Base-by-base conservation (phyloP, 2,888 invertebrate species). In the Esperia sulphurella region DNA sequence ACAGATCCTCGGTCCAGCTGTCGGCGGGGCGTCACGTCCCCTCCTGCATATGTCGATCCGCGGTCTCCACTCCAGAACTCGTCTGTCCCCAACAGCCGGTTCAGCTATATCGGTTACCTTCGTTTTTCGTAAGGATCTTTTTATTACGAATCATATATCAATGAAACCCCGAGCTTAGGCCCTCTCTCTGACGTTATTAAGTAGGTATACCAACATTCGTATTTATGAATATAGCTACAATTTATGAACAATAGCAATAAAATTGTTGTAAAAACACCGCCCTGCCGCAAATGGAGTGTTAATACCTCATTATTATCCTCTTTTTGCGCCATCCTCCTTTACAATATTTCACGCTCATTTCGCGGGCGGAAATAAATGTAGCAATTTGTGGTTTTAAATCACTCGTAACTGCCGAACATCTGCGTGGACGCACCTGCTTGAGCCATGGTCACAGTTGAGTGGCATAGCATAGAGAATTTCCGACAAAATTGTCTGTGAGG, bases 381-480 rank as follows among this genome's bases (percentile, higher is more conserved):
- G 59, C 65, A 72, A 76, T 81, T 81, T 80, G 80, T 61, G 77
- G 80, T 73, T 74, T 73, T 70, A 75, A 79, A 78, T 75, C 71
- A 74, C 65, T 65, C 53, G 54, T 43, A 51, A 60, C 52, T 60
- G 29, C 39, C 35, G 35, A 35, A 60, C 81, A 80, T 77, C 75
- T 79, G 79, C 71, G 61, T 52, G 21, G 43, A 58, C 63, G 65
- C 74, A 76, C 71, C 75, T 75, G 76, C 59, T 40, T 9, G 8
- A n/a, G 40, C 50, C 14, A 8, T 31, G 9, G 43, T 43, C 33
- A 43, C 35, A 29, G 30, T 30, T 30, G 45, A 45, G 40, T 30
- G 40, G 12, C 13, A 41, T 28, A 21, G 46, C 21, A 41, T 28
- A 21, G 41, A n/a, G 46, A 14, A 46, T 46, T 10, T 46, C 46